A percentile compares a stretch with the other conserved stretches of the same genome.
Evolutionary conservation across 2,888 invertebrate species (phyloP).

Genomic region (Neelides folsomi): DNA sequence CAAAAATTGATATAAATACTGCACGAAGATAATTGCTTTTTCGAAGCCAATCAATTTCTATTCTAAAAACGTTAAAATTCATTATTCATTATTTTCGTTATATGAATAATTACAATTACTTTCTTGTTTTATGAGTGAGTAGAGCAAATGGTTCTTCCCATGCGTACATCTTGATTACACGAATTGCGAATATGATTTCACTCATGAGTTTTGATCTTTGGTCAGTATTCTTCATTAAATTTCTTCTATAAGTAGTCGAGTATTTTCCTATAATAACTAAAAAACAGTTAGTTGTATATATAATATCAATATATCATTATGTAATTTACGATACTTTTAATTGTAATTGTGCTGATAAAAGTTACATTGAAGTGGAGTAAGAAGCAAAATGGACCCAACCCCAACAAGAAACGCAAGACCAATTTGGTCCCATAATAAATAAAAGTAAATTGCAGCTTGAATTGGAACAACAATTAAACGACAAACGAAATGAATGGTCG

Average conservation of each 20-base stretch:
- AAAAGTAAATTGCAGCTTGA: conserved; percentile 64
- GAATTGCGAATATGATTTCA: conserved; percentile 84
- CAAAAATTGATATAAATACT: conserved; percentile 52
- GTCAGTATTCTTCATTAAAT: conserved; percentile 74
- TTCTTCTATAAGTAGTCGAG: conserved; percentile 48
- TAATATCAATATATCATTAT: background rate
- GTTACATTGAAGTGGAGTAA: conserved; percentile 70
- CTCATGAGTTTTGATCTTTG: conserved; percentile 83
- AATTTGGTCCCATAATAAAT: conserved; percentile 59
- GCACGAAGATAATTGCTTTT: conserved; percentile 52
- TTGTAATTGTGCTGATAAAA: background rate
- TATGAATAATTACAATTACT: too few species aligned
- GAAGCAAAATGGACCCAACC: conserved; percentile 59
- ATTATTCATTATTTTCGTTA: too few species aligned
- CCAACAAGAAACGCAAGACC: conserved; percentile 60
- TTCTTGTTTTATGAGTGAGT: conserved; percentile 2
- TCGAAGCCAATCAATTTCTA: conserved; percentile 53
- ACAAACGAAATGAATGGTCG: conserved; percentile 75
- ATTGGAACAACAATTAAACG: conserved; percentile 82
- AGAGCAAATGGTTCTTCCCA: conserved; percentile 42
- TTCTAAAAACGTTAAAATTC: too few species aligned
- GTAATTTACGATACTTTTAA: background rate
- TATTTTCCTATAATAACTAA: conserved; percentile 40
- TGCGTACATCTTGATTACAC: conserved; percentile 59
- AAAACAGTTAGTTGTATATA: conserved; percentile 8